phyloP scores from a whole-genome alignment of 1,140 invertebrate genomes.

The Neotoxoptera formosana region DNA sequence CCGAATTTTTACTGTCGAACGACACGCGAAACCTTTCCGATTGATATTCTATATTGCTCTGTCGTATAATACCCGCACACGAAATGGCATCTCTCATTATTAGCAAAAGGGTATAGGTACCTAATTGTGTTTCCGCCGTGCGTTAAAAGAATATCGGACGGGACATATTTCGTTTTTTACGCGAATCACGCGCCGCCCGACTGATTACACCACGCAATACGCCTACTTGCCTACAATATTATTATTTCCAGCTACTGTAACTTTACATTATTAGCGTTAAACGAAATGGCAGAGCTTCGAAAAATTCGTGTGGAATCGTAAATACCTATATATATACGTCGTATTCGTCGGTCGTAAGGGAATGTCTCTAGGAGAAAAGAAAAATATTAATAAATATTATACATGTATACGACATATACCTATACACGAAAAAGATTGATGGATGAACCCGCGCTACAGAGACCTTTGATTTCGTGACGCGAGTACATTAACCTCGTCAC shows the following conservation, averaged over 20 bases:
- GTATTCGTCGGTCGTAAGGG: not conserved
- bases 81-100: not conserved
- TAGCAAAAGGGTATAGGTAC: not conserved
- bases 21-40: not conserved
- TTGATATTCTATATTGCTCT: not conserved
- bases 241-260: not conserved
- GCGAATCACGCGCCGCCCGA: not conserved
- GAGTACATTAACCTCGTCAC: conserved; percentile 53
- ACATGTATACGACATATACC: no score
- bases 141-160: not conserved
- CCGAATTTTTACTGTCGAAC: not conserved
- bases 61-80: not conserved
- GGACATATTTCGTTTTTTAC: not conserved
- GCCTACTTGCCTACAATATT: not conserved
- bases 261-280: not conserved
- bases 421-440: conserved; percentile 43
- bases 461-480: conserved; percentile 52
- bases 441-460: conserved; percentile 35
- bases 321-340: not conserved
- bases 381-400: conserved; percentile 8
- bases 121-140: not conserved
- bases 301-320: not conserved
- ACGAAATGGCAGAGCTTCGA: not conserved
- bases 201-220: not conserved
- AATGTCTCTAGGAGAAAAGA: not conserved